These are phyloP conservation scores for Microctonus aethiopoides DNA, from an alignment of 2,888 invertebrate species.

Conservation along the genomic window DNA sequence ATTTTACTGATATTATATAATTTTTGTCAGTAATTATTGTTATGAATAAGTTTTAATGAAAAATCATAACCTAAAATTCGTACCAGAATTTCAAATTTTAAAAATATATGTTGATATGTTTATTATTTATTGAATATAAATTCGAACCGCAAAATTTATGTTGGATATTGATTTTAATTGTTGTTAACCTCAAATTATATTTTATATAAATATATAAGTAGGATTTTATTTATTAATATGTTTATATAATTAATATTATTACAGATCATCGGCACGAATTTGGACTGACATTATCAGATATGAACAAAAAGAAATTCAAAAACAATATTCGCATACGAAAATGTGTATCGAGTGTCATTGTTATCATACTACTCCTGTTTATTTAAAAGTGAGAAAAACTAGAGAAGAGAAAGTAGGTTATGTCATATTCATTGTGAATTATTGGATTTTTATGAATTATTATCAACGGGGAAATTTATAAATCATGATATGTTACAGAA, in stretches of 20 bases:
- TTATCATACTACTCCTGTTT: constrained; percentile 63
- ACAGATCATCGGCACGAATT: constrained; percentile 39
- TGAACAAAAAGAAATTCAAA: constrained; percentile 32
- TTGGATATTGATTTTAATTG: too few species aligned
- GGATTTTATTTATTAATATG: neutral
- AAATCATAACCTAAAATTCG: too few species aligned
- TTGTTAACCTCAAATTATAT: neutral
- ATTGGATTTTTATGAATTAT: too few species aligned
- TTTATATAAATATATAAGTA: neutral
- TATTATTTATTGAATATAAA: too few species aligned
- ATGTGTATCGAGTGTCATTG: constrained; percentile 39
- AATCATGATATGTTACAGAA: neutral
- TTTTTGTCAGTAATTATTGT: neutral
- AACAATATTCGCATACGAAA: constrained; percentile 19
- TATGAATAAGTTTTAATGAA: neutral
- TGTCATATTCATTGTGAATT: neutral
- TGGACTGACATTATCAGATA: constrained; percentile 34
- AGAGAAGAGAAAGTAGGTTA: constrained; percentile 72
- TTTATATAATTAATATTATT: constrained; percentile 16
- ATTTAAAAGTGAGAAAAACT: constrained; percentile 73
- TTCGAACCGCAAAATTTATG: too few species aligned
- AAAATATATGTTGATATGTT: too few species aligned
- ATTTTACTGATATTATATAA: neutral
- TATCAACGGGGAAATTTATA: neutral
- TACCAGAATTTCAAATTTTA: too few species aligned